phyloP scores from a whole-genome alignment of 2,113 vertebrate genomes.

The Eolophus roseicapilla region DNA sequence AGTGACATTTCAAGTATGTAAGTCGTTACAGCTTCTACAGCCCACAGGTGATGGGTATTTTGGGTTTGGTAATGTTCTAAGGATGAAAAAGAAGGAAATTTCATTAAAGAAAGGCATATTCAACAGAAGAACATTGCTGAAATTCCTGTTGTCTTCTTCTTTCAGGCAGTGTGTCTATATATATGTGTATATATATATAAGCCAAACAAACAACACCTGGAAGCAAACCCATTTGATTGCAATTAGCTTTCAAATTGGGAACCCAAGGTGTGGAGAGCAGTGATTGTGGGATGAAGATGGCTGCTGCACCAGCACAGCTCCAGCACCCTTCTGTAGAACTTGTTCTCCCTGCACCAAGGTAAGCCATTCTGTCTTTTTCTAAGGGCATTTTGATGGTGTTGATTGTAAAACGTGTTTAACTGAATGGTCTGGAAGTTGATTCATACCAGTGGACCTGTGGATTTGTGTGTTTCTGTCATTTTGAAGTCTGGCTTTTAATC shows the following conservation, averaged over 20 bases:
- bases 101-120: not conserved
- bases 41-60: not conserved
- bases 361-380: not conserved
- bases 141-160: not conserved
- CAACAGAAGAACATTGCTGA: not conserved
- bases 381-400: not conserved
- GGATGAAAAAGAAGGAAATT: not conserved
- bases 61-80: not conserved
- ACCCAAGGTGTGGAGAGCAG: fast-evolving
- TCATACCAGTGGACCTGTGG: fast-evolving
- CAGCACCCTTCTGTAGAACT: fast-evolving
- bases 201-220: not conserved
- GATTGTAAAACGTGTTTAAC: not conserved
- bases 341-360: fast-evolving
- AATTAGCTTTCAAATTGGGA: not conserved
- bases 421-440: not conserved
- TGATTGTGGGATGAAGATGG: not conserved
- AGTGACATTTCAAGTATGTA: not conserved
- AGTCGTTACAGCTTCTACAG: not conserved
- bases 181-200: not conserved
- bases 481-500: not conserved
- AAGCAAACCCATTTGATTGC: not conserved
- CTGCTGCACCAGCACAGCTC: not conserved
- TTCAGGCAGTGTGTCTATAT: not conserved
- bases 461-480: not conserved